Percentiles rank a stretch among this genome's conserved stretches.
These are phyloP conservation scores for Enoplosus armatus DNA, from an alignment of 2,797 vertebrate genomes.

Conservation along the genomic window DNA sequence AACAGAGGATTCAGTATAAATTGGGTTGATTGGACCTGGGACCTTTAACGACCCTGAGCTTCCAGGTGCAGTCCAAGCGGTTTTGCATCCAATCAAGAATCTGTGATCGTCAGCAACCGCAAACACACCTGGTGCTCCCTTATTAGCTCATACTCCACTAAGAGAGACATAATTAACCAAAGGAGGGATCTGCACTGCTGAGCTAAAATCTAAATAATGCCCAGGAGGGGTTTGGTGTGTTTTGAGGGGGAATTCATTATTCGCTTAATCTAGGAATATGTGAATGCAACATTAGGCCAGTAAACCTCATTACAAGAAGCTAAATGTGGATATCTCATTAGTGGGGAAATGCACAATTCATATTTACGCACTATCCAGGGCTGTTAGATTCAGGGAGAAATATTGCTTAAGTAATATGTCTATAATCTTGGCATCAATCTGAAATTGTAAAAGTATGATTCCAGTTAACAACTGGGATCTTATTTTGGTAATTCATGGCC, in stretches of 20 bases:
- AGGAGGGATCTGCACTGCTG: constrained; percentile 44
- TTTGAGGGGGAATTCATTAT: constrained; percentile 55
- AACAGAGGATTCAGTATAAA: constrained; percentile 32
- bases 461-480: neutral
- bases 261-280: constrained; percentile 55
- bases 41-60: constrained; percentile 50
- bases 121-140: constrained; percentile 69
- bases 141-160: constrained; percentile 56
- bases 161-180: constrained; percentile 70
- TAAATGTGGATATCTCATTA: constrained; percentile 59
- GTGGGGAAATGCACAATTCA: constrained; percentile 33
- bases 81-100: constrained; percentile 61
- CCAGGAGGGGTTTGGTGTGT: constrained; percentile 40
- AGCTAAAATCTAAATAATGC: constrained; percentile 60
- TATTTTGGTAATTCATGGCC: neutral
- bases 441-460: neutral
- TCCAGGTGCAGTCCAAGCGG: constrained; percentile 53
- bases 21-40: constrained; percentile 42
- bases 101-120: constrained; percentile 68
- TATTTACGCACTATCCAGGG: constrained; percentile 15
- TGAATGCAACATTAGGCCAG: constrained; percentile 47
- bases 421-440: constrained; percentile 3
- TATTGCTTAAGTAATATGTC: constrained; percentile 17
- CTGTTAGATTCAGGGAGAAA: constrained; percentile 10
- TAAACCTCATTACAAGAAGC: constrained; percentile 53